A percentile compares a stretch with the other conserved stretches of the same genome.
Evolutionary conservation across 2,113 vertebrate species (phyloP).

Genomic region (Ceyx margarethae): DNA sequence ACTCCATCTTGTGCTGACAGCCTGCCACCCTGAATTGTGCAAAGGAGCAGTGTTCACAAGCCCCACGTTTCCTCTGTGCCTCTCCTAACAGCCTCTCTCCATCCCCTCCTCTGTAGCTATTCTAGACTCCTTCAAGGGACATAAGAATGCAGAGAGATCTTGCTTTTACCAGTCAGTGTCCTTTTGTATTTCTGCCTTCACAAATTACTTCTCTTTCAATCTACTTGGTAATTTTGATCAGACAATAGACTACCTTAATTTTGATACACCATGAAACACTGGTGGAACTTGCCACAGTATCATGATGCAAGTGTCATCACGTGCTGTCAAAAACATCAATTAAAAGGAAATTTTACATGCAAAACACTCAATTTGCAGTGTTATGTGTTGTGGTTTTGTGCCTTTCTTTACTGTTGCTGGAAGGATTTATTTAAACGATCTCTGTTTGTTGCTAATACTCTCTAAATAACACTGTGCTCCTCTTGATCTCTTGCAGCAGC

Average conservation of each 20-base stretch:
- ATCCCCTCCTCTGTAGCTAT: background rate
- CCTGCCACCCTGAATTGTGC: background rate
- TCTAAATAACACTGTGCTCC: background rate
- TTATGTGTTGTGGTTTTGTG: accelerated
- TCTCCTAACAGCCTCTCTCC: background rate
- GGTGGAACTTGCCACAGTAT: background rate
- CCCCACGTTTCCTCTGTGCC: background rate
- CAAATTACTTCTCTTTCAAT: background rate
- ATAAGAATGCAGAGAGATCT: background rate
- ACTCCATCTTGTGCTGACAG: background rate
- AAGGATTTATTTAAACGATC: background rate
- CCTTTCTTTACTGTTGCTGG: background rate
- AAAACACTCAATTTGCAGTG: background rate
- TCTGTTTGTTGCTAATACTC: background rate
- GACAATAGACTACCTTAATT: background rate
- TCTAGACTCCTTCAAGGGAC: background rate
- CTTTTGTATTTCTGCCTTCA: background rate
- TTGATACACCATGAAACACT: background rate
- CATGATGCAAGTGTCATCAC: accelerated
- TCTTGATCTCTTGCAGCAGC: background rate
- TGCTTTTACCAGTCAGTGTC: background rate
- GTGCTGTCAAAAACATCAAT: background rate
- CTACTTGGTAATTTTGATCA: background rate
- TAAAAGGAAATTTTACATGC: background rate
- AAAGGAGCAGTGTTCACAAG: background rate